These are phyloP conservation scores for Onychostruthus taczanowskii DNA, from an alignment of 2,113 vertebrate species.

Conservation along the genomic window DNA sequence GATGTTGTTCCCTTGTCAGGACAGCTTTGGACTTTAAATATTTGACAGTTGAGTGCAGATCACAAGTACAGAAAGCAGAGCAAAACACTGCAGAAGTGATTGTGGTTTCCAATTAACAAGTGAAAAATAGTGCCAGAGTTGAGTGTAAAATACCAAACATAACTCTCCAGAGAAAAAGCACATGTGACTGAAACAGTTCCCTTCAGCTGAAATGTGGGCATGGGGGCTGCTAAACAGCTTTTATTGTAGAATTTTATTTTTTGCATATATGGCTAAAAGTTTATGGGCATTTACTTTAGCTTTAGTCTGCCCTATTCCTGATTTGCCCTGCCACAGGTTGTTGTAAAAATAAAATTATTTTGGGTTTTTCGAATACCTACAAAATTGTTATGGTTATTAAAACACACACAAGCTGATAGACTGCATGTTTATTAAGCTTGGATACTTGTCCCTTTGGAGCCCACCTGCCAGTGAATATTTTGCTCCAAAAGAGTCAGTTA, in stretches of 20 bases:
- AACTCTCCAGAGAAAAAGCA: conserved; percentile 22
- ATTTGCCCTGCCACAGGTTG: neutral
- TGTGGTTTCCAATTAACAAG: conserved; percentile 19
- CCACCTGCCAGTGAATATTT: conserved; percentile 3
- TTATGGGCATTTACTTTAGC: conserved; percentile 32
- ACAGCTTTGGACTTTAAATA: neutral
- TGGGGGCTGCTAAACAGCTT: conserved; percentile 30
- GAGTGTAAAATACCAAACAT: conserved; percentile 14
- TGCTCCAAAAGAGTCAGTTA: neutral
- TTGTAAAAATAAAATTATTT: conserved; percentile 39
- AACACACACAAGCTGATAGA: neutral
- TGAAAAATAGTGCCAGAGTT: neutral
- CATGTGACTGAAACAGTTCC: conserved; percentile 9
- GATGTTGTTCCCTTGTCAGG: neutral
- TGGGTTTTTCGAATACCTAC: neutral
- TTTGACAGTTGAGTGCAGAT: neutral
- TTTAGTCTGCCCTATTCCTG: neutral
- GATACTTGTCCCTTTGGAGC: neutral
- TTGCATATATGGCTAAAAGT: conserved; percentile 38
- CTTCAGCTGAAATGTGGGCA: conserved; percentile 1
- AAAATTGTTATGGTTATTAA: conserved; percentile 29
- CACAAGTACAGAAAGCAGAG: neutral
- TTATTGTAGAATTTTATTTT: conserved; percentile 39
- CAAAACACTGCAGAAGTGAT: neutral
- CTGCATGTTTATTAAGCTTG: neutral